Percentiles rank a stretch among this genome's conserved stretches.
Evolutionary conservation across 2,888 invertebrate genomes (phyloP).

Genomic region (Rhaphigaster nebulosa): DNA sequence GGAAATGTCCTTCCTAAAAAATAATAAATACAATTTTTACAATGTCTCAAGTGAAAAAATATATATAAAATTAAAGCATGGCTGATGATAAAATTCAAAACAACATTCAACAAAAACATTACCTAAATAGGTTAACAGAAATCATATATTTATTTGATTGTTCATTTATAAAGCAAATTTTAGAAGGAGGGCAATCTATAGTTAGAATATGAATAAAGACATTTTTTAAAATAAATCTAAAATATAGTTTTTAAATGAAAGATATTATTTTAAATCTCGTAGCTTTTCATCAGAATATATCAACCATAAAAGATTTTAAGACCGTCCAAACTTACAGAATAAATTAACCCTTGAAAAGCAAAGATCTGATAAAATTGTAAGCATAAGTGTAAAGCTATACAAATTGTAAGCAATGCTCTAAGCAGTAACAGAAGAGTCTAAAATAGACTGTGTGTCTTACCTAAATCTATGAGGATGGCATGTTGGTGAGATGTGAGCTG

Average conservation of each 20-base stretch:
- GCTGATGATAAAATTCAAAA: background rate
- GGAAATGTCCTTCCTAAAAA: constrained; percentile 88
- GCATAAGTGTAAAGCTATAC: too few relatives aligned
- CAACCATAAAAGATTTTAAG: too few relatives aligned
- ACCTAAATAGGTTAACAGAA: background rate
- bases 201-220: too few relatives aligned
- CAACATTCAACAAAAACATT: too few relatives aligned
- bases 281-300: too few relatives aligned
- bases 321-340: background rate
- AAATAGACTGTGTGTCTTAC: constrained; percentile 72
- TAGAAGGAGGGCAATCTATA: background rate
- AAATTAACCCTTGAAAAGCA: too few relatives aligned
- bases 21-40: background rate
- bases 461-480: constrained; percentile 94
- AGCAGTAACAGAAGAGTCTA: background rate
- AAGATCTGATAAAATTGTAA: too few relatives aligned
- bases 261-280: too few relatives aligned
- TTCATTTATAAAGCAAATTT: background rate
- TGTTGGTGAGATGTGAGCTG: constrained; percentile 96
- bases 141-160: background rate
- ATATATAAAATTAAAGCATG: background rate
- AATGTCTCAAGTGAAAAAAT: background rate
- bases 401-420: too few relatives aligned
- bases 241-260: background rate
- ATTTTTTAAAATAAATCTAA: background rate